A percentile compares a stretch with the other conserved stretches of the same genome.
phyloP scores from a whole-genome alignment of 2,797 vertebrate genomes.

The Mallotus villosus region DNA sequence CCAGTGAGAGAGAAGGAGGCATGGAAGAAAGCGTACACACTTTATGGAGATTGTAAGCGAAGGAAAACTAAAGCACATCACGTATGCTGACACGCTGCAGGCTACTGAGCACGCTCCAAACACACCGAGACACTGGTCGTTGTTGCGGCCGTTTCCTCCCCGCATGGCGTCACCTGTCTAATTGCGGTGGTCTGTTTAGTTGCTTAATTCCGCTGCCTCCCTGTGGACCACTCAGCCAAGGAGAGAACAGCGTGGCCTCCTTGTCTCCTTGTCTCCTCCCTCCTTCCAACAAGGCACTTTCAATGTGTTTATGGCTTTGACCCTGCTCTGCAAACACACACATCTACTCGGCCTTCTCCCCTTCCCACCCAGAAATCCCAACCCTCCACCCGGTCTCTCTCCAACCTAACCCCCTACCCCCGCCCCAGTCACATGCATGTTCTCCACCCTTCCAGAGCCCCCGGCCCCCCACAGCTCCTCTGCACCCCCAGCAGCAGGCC shows the following conservation, averaged over 20 bases:
- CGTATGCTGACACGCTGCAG: too few species aligned
- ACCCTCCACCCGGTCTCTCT: background rate
- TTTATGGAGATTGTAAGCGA: background rate
- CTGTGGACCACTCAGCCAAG: too few species aligned
- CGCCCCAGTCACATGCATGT: background rate
- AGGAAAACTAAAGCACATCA: too few species aligned
- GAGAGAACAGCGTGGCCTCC: background rate
- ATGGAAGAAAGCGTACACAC: background rate
- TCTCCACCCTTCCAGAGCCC: background rate
- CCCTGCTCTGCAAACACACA: background rate
- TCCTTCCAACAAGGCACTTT: background rate
- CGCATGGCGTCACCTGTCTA: constrained; percentile 16
- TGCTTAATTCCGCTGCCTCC: constrained; percentile 9
- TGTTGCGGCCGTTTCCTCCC: background rate
- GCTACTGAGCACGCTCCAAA: background rate
- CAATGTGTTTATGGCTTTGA: background rate
- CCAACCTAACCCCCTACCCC: background rate
- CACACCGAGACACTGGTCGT: background rate
- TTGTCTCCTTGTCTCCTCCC: background rate
- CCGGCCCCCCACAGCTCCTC: constrained; percentile 3
- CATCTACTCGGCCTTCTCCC: background rate
- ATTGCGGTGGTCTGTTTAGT: constrained; percentile 12
- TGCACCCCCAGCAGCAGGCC: constrained; percentile 3
- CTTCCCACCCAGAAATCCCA: background rate
- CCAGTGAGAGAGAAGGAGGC: background rate